Conservation (phyloP, 2,113 vertebrate genomes). For the Nansenia antarctica region DNA sequence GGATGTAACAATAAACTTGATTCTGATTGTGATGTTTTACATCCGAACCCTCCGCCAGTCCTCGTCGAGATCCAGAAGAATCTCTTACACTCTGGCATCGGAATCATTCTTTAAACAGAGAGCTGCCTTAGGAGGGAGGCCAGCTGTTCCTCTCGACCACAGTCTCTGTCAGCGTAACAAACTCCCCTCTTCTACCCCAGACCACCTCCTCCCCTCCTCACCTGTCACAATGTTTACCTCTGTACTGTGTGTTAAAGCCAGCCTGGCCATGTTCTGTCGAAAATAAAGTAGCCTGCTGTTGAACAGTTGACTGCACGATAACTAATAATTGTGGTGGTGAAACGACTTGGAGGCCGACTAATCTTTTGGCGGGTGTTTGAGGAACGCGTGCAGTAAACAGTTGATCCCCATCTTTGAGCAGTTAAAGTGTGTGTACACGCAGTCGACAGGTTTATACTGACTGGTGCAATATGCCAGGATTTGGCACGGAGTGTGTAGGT, state of each 20-base stretch:
- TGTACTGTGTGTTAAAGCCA: conserved; percentile 6
- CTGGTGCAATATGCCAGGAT: conserved; percentile 25
- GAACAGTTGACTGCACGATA: neutral
- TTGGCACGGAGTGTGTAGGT: conserved; percentile 22
- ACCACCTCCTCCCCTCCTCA: conserved; percentile 10
- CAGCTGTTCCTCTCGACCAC: neutral
- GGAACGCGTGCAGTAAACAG: conserved; percentile 18
- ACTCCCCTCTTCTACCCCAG: too few relatives aligned
- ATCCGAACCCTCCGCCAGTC: too few relatives aligned
- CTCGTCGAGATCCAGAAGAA: too few relatives aligned
- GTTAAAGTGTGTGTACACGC: conserved; percentile 11
- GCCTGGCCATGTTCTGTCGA: neutral
- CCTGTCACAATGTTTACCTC: conserved; percentile 10
- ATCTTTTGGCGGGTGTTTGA: neutral
- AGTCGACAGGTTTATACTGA: conserved; percentile 32
- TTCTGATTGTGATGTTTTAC: too few relatives aligned
- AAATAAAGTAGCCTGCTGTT: neutral
- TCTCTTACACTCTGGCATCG: neutral
- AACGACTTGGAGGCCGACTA: neutral
- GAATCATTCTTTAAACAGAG: conserved; percentile 15
- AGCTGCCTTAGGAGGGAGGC: neutral
- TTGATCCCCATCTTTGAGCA: conserved; percentile 27
- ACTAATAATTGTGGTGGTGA: conserved; percentile 10
- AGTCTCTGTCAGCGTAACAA: too few relatives aligned
- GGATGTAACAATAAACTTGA: too few relatives aligned